Base-by-base conservation (phyloP, 2,888 invertebrate genomes). In the Rhagonycha lutea region DNA sequence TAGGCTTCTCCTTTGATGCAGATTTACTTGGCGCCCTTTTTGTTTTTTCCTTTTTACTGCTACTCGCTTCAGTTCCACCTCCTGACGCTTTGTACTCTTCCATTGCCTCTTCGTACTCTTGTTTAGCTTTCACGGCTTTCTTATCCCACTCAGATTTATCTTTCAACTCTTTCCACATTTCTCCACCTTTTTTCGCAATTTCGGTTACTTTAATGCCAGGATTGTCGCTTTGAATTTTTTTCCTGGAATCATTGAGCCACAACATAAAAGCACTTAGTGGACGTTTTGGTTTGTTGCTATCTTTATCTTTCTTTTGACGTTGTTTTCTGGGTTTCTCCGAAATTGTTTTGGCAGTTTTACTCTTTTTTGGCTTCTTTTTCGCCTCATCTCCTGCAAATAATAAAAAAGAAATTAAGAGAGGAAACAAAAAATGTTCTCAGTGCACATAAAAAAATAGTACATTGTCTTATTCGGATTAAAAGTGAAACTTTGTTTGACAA, bases 111-210 rank as follows among this genome's bases (percentile, higher is more conserved):
- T 91, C 91, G 87, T 98, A 99, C 61, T 96, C 94, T 85, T 95
- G 95, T 86, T 97, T 98, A 3, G 94, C 92, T 85, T 95, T 94
- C 11, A 89, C 91, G 0, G 96, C 95, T 85, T 95, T 94, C 75
- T 93, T 92, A 81, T 98, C 98, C 96, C 96, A 98, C 89, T 96
- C 95, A 29, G 94, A 90, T 88, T 96, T 97, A 82, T 96, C 95
- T 82, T 93, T 94, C 18, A 98, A 86, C 78, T 94, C 95, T 72
- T 94, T 94, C 99, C 99, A 99, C 89, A 97, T 89, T 88, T 98
- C 98, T 18, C 98, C 98, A 28, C 93, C 98, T 86, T 95, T 97
- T 88, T 97, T 98, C 7, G 97, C 94, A 76, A 98, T 92, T 84
- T 99, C 99, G 0, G 96, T 96, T 32, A 98, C 92, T 80, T 94